Evolutionary conservation across 2,113 vertebrate species (phyloP), one percentile per base, ranked within the genome.

Genomic region (Mesembrinibis cayennensis): DNA sequence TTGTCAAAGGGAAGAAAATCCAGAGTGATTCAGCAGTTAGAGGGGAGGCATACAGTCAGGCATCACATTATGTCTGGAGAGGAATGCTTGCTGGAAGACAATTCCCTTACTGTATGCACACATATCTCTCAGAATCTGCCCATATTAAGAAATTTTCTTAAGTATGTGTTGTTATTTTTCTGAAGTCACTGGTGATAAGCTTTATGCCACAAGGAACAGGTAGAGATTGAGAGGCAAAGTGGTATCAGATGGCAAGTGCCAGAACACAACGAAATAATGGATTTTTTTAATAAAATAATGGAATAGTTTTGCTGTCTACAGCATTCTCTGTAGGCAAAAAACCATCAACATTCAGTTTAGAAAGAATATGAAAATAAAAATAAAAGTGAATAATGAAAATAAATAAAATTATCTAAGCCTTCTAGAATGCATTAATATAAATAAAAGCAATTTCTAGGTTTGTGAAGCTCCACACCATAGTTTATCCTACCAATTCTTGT

Each of bases 31-130:
- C 34, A 87, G 59, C 19, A 53, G 19, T 87, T 50, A 63, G 30
- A 76, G 56, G 7, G 23, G 27, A 79, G n/a, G 23, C 40, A 55
- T 9, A 32, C 2, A 65, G 29, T 16, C 53, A 44, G 47, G 45
- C 45, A 52, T 70, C 42, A 25, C 0, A 0, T 69, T 87, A 49
- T 1, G 2, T 25, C 9, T 29, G 9, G 8, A 56, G 59, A 67
- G 44, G 27, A 77, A 49, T 45, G 34, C 45, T 69, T 72, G 30
- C 34, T 82, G 49, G 34, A 61, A 80, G 40, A 65, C 11, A 80
- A 45, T 85, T 80, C 58, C 20, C 27, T 29, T 70, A 77, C 45
- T 13, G 6, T 22, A 36, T 3, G 42, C 3, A 30, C 25, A 27
- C 3, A 0, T 16, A 18, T 40, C 27, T 81, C 42, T 63, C 66